Evolutionary conservation across 2,888 invertebrate genomes (phyloP).

Genomic region (Chydorus sphaericus): DNA sequence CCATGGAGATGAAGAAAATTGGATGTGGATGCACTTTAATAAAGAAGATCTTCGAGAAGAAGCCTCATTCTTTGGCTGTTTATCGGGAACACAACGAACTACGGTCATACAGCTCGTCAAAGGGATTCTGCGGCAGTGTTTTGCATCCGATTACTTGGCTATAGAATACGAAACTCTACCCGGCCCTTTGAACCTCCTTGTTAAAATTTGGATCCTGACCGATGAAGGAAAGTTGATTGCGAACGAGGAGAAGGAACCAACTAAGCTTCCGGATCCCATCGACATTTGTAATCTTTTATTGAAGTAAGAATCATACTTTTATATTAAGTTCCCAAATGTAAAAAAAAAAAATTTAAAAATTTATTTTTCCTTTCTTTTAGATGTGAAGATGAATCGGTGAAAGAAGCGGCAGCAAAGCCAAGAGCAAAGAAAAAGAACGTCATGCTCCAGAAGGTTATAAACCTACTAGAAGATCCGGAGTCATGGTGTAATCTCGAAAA

Average conservation of each 20-base stretch:
- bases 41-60: background rate
- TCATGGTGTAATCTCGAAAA: background rate
- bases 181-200: background rate
- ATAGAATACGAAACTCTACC: background rate
- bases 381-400: too few species aligned
- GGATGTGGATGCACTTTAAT: background rate
- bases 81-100: background rate
- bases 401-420: too few species aligned
- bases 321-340: too few species aligned
- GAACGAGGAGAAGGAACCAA: background rate
- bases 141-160: background rate
- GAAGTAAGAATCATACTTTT: too few species aligned
- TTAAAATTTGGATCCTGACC: background rate
- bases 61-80: background rate
- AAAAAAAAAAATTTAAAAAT: too few species aligned
- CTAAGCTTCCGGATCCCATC: background rate
- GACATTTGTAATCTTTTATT: background rate
- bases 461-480: background rate
- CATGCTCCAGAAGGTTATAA: background rate
- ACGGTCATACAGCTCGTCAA: background rate
- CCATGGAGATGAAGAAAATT: background rate
- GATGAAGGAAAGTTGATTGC: background rate
- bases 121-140: background rate
- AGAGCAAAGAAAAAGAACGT: background rate
- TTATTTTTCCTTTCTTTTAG: too few species aligned